Conservation (phyloP, 2,797 vertebrate species). For the Phalanger gymnotis region DNA sequence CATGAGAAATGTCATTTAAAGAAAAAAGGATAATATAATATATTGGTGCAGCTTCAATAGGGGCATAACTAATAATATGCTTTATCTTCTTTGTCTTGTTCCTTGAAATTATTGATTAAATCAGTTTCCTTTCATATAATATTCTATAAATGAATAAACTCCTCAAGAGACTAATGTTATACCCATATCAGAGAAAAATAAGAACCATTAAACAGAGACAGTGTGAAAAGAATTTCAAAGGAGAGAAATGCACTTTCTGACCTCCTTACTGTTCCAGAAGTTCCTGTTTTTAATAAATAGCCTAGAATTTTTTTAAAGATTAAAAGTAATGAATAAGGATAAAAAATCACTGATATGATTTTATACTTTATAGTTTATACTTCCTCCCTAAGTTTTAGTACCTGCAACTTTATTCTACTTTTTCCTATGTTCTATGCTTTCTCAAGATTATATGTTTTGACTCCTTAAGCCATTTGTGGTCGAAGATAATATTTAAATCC, state of each 20-base stretch:
- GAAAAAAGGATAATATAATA: background rate
- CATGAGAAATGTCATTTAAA: background rate
- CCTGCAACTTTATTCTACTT: background rate
- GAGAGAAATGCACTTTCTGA: background rate
- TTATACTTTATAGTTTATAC: background rate
- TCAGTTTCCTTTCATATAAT: background rate
- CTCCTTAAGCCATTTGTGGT: background rate
- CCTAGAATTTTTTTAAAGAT: background rate
- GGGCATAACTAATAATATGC: background rate
- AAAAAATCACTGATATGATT: background rate
- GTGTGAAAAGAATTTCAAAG: background rate
- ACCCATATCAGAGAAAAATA: background rate
- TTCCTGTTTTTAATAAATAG: background rate
- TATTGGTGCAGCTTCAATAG: background rate
- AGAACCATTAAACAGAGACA: background rate
- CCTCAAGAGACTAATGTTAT: background rate
- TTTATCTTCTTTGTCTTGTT: background rate
- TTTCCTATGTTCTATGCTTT: background rate
- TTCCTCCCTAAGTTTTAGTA: background rate
- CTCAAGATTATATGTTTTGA: background rate
- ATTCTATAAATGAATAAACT: background rate
- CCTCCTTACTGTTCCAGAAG: background rate
- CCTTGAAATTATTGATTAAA: background rate
- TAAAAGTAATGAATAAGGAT: background rate
- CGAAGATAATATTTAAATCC: no score